Conservation (phyloP, 2,113 vertebrate genomes). For the Athene cunicularia region DNA sequence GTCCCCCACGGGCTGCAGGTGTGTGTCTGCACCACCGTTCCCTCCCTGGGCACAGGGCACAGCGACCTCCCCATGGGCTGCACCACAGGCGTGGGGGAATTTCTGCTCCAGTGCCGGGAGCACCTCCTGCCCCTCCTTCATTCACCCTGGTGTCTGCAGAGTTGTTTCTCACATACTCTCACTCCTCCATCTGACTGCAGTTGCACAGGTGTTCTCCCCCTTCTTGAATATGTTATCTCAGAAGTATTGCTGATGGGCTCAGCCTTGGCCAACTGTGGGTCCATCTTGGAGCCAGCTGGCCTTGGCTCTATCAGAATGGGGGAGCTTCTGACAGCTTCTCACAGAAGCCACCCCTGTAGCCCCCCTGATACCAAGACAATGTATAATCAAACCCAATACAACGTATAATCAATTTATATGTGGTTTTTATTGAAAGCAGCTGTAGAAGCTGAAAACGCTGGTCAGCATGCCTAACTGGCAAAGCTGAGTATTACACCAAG, state of each 20-base stretch:
- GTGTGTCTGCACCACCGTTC: neutral
- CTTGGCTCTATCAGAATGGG: neutral
- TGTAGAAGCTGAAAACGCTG: neutral
- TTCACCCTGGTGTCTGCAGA: neutral
- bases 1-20: neutral
- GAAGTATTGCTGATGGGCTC: neutral
- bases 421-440: neutral
- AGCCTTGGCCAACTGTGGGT: neutral
- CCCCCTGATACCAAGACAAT: too few relatives aligned
- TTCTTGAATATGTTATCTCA: neutral
- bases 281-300: neutral
- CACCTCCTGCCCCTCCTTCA: neutral
- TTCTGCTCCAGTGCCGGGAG: neutral
- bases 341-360: neutral
- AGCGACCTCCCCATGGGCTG: neutral
- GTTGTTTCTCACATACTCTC: neutral
- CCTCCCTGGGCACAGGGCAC: too few relatives aligned
- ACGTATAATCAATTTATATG: neutral
- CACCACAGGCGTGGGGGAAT: neutral
- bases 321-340: neutral
- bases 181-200: neutral
- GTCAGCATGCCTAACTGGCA: neutral
- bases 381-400: neutral
- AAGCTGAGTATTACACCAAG: neutral
- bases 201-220: neutral